Conservation (phyloP, 2,797 vertebrate species). For the Aldrovandia affinis region DNA sequence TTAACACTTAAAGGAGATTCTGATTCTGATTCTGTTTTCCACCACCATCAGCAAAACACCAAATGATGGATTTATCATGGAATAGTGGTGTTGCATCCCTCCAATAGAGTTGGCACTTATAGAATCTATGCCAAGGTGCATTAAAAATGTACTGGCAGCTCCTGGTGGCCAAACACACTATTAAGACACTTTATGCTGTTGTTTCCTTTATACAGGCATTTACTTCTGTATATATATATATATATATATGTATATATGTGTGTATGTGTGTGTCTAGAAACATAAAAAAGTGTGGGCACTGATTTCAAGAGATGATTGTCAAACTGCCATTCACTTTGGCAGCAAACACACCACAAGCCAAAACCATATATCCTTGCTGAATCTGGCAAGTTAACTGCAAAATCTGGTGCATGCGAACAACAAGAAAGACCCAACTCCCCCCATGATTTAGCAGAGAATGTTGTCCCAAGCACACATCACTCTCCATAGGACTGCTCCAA, state of each 20-base stretch:
- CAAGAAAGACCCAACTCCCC: background rate
- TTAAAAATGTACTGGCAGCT: no score
- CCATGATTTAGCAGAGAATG: background rate
- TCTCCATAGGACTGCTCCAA: background rate
- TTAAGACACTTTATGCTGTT: no score
- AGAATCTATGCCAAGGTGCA: no score
- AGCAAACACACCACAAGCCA: background rate
- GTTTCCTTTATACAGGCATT: no score
- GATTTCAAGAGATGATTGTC: background rate
- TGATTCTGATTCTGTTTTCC: no score
- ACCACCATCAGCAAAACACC: no score
- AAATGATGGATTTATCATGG: no score
- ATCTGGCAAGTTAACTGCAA: no score
- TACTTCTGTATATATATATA: background rate
- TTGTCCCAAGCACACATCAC: background rate
- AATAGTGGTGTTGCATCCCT: no score
- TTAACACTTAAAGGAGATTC: no score
- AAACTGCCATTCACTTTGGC: background rate
- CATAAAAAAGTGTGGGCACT: background rate
- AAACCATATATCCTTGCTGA: background rate
- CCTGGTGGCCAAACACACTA: no score
- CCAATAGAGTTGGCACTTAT: no score
- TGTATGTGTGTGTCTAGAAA: background rate
- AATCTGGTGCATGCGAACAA: background rate
- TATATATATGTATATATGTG: background rate